Evolutionary conservation across 2,888 invertebrate genomes (phyloP), one percentile per base, ranked within the genome.

Genomic region (Ganaspis brasiliensis): DNA sequence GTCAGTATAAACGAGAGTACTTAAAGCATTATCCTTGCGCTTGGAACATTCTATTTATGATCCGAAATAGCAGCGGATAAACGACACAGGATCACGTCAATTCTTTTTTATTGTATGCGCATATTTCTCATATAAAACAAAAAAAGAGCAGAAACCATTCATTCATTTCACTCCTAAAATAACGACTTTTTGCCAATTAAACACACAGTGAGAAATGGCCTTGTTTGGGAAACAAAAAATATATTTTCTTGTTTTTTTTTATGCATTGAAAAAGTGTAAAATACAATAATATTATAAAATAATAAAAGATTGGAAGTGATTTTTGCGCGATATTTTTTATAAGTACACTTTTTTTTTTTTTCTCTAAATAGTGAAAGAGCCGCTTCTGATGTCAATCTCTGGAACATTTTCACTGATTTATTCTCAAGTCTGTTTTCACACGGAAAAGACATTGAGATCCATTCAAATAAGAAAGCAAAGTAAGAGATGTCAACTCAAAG

Each of bases 21-120:
- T 40, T 52, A 45, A 2, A n/a, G 4, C 78, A 79, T 77, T 81
- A 77, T 81, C 79, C 77, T 80, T 80, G 75, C 79, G 74, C 67
- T 77, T 77, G 61, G 35, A 67, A 74, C 63, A 72, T 80, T 80
- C 76, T 74, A 78, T 80, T 80, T 76, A 80, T 76, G 79, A 81
- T 81, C 16, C 6, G 19, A 52, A 52, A 19, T 52, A 4, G 19
- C 52, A 52, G 4, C 49, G 49, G 14, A 45, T 45, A 12, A 45
- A 45, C n/a, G n/a, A 45, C 45, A 45, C 45, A 3, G 14, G n/a
- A n/a, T 45, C 14, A 14, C 45, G 45, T 14, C 45, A 52, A 52
- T 52, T 52, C 35, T 35, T 40, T 10, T 40, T 40, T 40, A 40
- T 40, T 40, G n/a, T n/a, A n/a, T 40, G 9, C 12, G 35, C 9